Percentiles rank a stretch among this genome's conserved stretches.
These are phyloP conservation scores for Monochamus saltuarius DNA, from an alignment of 1,140 invertebrate species.

Conservation along the genomic window DNA sequence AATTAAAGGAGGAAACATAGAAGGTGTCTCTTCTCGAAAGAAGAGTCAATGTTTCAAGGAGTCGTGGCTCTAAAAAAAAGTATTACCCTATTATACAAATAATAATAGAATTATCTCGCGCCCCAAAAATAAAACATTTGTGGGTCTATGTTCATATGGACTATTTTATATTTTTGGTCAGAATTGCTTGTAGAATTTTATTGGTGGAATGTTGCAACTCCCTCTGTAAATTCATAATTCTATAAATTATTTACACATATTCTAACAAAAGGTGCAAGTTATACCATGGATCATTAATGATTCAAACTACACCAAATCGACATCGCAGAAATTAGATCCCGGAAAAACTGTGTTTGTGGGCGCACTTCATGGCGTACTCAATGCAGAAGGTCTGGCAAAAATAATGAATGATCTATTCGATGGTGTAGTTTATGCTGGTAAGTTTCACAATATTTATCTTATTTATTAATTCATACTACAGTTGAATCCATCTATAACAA, in stretches of 20 bases:
- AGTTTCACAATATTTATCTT: conserved; percentile 18
- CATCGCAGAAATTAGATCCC: conserved; percentile 81
- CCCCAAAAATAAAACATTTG: no score
- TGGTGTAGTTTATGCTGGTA: conserved; percentile 91
- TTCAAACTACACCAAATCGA: conserved; percentile 81
- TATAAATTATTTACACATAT: conserved; percentile 10
- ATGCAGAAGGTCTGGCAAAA: conserved; percentile 83
- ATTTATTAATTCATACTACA: conserved; percentile 5
- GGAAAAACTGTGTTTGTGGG: conserved; percentile 94
- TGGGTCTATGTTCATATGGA: no score
- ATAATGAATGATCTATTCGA: conserved; percentile 97
- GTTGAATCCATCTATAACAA: no score
- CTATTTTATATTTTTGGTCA: no score
- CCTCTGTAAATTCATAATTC: not conserved
- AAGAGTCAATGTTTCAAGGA: no score
- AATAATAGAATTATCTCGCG: no score
- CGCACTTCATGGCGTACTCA: conserved; percentile 94
- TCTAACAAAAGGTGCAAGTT: conserved; percentile 76
- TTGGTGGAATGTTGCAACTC: no score
- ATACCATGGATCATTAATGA: conserved; percentile 95
- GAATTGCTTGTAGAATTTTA: no score
- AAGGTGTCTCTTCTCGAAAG: no score
- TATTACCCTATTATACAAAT: no score
- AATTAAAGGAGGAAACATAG: no score
- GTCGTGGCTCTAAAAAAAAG: no score